Conservation (phyloP, 2,113 vertebrate genomes). For the Quiscalus mexicanus region DNA sequence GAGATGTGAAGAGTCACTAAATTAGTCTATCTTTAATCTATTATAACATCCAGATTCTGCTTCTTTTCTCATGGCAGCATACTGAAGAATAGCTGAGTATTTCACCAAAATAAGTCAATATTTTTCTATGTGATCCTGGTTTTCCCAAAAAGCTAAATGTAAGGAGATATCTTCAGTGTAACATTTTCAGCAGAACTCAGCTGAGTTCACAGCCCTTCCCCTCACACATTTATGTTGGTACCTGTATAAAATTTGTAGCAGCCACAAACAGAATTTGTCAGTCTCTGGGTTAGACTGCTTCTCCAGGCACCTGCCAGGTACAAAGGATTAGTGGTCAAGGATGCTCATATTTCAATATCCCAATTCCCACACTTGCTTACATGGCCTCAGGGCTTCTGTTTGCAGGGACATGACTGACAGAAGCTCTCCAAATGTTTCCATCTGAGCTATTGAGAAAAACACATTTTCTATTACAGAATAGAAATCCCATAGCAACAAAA, state of each 20-base stretch:
- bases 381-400: background rate
- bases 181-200: background rate
- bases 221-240: background rate
- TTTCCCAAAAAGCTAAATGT: background rate
- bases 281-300: background rate
- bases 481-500: background rate
- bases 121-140: background rate
- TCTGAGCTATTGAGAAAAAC: background rate
- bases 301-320: background rate
- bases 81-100: background rate
- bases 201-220: background rate
- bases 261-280: background rate
- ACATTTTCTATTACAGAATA: background rate
- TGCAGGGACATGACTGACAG: accelerated
- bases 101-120: background rate
- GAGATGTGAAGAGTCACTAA: background rate
- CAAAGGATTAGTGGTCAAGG: background rate
- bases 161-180: background rate
- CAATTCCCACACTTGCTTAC: background rate
- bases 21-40: background rate
- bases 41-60: background rate
- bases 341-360: background rate
- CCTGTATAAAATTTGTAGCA: background rate
- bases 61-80: background rate
- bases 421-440: background rate